Conservation (phyloP, 92 coral and sea anemone species). For the Epizoanthus stellaris region DNA sequence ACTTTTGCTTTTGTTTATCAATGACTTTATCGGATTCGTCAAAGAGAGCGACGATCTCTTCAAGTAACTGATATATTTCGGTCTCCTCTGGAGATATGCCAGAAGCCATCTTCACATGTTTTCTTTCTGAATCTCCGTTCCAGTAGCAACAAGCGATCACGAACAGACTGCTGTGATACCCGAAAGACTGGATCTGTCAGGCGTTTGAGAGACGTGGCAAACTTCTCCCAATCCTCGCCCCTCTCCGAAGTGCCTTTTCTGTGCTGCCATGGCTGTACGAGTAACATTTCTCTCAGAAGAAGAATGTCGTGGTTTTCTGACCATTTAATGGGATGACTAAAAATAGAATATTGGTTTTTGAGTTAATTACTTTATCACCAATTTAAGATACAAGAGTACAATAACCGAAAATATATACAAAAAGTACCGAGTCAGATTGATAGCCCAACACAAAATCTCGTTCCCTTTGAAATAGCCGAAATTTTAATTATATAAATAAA, state of each 20-base stretch:
- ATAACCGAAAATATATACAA: too few relatives aligned
- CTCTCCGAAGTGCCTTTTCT: constrained; percentile 39
- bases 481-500: too few relatives aligned
- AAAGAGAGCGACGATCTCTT: constrained; percentile 7
- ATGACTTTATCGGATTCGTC: constrained; percentile 17
- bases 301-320: constrained; percentile 6
- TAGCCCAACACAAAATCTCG: too few relatives aligned
- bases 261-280: constrained; percentile 30
- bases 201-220: too few relatives aligned
- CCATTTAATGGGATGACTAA: constrained; percentile 23
- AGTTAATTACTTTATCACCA: too few relatives aligned
- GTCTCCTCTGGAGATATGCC: constrained; percentile 16
- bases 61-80: constrained; percentile 6
- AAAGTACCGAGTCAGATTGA: too few relatives aligned
- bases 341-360: neutral
- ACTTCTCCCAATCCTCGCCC: constrained; percentile 23
- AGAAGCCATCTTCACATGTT: constrained; percentile 13
- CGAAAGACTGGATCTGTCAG: neutral
- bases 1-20: neutral
- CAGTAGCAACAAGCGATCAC: too few relatives aligned
- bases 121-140: neutral
- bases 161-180: neutral
- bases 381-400: too few relatives aligned
- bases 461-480: too few relatives aligned
- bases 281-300: neutral